A percentile compares a stretch with the other conserved stretches of the same genome.
These are phyloP conservation scores for Amblyteles armatorius DNA, from an alignment of 2,888 invertebrate species.

Conservation along the genomic window DNA sequence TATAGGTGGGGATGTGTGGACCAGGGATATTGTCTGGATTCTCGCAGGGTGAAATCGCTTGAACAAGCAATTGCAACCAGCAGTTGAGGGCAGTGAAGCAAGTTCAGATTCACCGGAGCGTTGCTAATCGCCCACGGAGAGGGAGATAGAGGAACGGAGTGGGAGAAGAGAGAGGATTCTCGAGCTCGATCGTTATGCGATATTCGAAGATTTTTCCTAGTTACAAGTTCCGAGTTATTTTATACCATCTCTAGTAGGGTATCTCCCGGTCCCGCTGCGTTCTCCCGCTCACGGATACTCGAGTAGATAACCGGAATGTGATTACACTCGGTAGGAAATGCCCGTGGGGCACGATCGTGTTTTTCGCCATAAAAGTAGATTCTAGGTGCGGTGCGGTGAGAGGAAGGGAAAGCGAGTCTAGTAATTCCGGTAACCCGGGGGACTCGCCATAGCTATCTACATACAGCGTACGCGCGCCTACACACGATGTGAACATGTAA, in stretches of 20 bases:
- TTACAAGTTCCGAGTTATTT: slow-evolving; percentile 55
- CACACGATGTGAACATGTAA: slow-evolving; percentile 18
- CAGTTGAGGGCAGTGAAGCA: slow-evolving; percentile 57
- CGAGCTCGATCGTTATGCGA: slow-evolving; percentile 54
- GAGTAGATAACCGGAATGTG: slow-evolving; percentile 65
- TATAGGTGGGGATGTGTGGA: slow-evolving; percentile 8
- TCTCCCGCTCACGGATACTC: slow-evolving; percentile 34
- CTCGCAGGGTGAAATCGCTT: slow-evolving; percentile 41
- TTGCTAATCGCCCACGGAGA: slow-evolving; percentile 62
- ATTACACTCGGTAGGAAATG: slow-evolving; percentile 62
- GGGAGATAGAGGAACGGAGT: slow-evolving; percentile 43
- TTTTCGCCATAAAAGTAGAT: slow-evolving; percentile 66
- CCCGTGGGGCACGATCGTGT: slow-evolving; percentile 64
- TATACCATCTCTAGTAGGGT: slow-evolving; percentile 21
- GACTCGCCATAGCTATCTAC: slow-evolving; percentile 52
- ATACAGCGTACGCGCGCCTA: slow-evolving; percentile 42
- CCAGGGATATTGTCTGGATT: background rate
- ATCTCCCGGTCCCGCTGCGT: slow-evolving; percentile 21
- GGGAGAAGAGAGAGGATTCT: slow-evolving; percentile 49
- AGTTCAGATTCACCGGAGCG: slow-evolving; percentile 58
- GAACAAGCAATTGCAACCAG: slow-evolving; percentile 56
- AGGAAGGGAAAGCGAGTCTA: slow-evolving; percentile 33
- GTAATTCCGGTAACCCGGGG: slow-evolving; percentile 55
- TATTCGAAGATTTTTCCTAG: slow-evolving; percentile 62
- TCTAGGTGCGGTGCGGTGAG: slow-evolving; percentile 23